These are phyloP conservation scores for Clarias batrachus DNA, from an alignment of 2,113 vertebrate genomes.

Conservation along the genomic window DNA sequence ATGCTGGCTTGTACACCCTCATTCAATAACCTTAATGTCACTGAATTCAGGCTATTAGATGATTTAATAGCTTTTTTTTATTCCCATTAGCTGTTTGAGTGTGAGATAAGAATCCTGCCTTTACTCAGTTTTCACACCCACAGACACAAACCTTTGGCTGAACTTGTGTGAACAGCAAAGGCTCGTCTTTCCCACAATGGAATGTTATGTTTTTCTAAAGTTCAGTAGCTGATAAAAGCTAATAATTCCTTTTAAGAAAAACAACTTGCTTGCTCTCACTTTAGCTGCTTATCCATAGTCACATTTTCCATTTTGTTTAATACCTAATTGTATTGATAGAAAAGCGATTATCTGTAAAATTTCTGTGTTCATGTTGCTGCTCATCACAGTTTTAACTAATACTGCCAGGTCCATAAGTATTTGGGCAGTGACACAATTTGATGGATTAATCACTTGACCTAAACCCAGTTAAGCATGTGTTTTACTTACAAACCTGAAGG, in stretches of 20 bases:
- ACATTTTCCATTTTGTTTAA: background rate
- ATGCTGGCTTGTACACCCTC: background rate
- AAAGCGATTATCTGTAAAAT: background rate
- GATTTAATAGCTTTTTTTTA: background rate
- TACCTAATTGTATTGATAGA: background rate
- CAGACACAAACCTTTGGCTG: conserved; percentile 43
- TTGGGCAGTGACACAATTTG: no score
- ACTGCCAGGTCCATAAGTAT: no score
- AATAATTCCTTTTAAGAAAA: background rate
- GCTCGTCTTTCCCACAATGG: conserved; percentile 38
- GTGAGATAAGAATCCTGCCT: background rate
- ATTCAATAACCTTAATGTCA: background rate
- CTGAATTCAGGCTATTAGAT: background rate
- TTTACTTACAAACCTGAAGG: no score
- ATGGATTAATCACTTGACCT: no score
- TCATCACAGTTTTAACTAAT: background rate
- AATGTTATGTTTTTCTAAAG: conserved; percentile 26
- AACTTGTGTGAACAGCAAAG: conserved; percentile 38
- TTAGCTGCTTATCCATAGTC: background rate
- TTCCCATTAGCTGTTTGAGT: background rate
- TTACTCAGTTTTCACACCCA: conserved; percentile 5
- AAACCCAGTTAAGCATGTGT: no score
- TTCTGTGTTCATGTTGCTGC: background rate
- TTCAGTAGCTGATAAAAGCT: conserved; percentile 22
- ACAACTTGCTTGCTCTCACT: background rate